A percentile compares a stretch with the other conserved stretches of the same genome.
phyloP scores from a whole-genome alignment of 2,888 invertebrate genomes.

The Entomobrya multifasciata region DNA sequence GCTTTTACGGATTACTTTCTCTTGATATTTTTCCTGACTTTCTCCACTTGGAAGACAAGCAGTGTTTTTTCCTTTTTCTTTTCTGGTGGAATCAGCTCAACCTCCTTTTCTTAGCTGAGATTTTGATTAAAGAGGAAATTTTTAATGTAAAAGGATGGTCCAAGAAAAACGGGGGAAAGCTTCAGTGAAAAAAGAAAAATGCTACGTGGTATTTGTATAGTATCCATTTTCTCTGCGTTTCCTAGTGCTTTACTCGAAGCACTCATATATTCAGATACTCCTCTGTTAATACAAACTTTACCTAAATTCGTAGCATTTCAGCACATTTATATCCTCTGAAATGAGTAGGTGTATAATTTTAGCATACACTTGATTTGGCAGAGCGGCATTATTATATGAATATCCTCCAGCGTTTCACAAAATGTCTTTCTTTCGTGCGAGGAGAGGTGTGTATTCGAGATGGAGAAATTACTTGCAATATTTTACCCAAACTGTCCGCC shows the following conservation, averaged over 20 bases:
- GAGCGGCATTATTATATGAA: too few species aligned
- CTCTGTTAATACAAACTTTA: too few species aligned
- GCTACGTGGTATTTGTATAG: not conserved
- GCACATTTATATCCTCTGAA: too few species aligned
- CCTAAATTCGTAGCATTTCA: too few species aligned
- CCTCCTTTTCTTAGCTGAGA: not conserved
- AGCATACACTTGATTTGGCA: too few species aligned
- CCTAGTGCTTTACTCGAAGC: too few species aligned
- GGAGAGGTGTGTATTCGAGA: not conserved
- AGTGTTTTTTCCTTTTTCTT: not conserved
- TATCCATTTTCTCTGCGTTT: too few species aligned
- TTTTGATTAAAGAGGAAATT: conserved; percentile 2
- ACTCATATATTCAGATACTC: not conserved
- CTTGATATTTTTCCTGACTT: not conserved
- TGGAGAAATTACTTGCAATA: not conserved
- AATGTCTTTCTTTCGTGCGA: not conserved
- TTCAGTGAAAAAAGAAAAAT: not conserved
- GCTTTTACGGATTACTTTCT: not conserved
- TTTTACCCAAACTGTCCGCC: conserved; percentile 24
- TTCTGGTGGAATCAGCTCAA: not conserved
- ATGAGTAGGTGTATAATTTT: too few species aligned
- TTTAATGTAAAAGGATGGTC: not conserved
- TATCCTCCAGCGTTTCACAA: too few species aligned
- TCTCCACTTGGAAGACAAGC: not conserved
- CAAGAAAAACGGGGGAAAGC: not conserved